Percentiles rank a stretch among this genome's conserved stretches.
Evolutionary conservation across 2,113 vertebrate species (phyloP).

Genomic region (Sapayoa aenigma): DNA sequence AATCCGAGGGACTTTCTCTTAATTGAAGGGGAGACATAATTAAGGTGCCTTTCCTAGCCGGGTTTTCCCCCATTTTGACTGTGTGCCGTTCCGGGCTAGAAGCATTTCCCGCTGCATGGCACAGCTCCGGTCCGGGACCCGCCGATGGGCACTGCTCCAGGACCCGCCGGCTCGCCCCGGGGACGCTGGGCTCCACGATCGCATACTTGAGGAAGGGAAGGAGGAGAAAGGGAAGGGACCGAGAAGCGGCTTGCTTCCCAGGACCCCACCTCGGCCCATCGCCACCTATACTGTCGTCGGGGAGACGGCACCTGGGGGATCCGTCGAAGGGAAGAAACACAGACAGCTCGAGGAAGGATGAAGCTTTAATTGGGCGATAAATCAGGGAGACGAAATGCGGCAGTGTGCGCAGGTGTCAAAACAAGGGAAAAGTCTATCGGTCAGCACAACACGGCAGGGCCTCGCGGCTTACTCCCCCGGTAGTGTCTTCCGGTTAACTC

Average conservation of each 20-base stretch:
- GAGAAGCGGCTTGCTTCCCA: background rate
- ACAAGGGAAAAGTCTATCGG: conserved; percentile 53
- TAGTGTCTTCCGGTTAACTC: conserved; percentile 31
- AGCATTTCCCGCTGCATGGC: accelerated
- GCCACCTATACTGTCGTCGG: background rate
- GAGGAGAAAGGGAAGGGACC: background rate
- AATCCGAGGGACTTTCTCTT: background rate
- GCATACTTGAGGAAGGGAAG: background rate
- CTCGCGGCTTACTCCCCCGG: background rate
- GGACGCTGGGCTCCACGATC: accelerated
- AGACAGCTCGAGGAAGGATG: conserved; percentile 45
- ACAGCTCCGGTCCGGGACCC: accelerated
- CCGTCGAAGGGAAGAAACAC: background rate
- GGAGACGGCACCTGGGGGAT: background rate
- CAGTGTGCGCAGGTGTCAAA: conserved; percentile 75
- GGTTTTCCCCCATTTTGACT: background rate
- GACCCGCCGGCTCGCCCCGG: accelerated
- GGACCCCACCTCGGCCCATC: background rate
- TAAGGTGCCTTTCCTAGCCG: background rate
- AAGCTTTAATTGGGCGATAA: conserved; percentile 68
- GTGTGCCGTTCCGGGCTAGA: background rate
- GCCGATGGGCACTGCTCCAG: accelerated
- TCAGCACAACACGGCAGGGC: conserved; percentile 14
- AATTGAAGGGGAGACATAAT: background rate
- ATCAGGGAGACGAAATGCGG: conserved; percentile 55